phyloP scores from a whole-genome alignment of 2,888 invertebrate genomes.

The Thysanoteuthis rhombus region DNA sequence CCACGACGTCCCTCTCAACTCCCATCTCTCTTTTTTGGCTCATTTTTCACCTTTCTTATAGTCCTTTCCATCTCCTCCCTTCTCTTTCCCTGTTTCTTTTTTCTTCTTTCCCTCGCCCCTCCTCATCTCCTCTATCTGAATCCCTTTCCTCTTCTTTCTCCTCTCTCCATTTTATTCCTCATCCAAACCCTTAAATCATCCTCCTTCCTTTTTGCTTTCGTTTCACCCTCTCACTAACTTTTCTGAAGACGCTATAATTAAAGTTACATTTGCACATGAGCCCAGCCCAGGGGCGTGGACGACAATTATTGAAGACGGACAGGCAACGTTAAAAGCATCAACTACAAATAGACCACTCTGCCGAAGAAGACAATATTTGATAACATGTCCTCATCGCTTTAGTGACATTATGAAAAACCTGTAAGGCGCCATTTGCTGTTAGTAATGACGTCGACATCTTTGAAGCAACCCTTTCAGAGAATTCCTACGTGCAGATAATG shows the following conservation, averaged over 20 bases:
- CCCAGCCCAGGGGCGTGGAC: not conserved
- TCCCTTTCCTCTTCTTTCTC: not conserved
- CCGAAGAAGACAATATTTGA: not conserved
- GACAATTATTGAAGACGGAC: not conserved
- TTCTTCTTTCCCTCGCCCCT: too few species aligned
- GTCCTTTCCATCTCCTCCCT: not conserved
- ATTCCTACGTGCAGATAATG: not conserved
- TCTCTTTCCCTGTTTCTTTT: not conserved
- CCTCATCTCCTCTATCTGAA: not conserved
- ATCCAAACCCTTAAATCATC: not conserved
- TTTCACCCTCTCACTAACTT: not conserved
- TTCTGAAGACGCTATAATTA: not conserved
- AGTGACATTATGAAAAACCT: not conserved
- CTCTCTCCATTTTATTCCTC: not conserved
- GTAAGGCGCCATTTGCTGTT: not conserved
- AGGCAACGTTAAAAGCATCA: not conserved
- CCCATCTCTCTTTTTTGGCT: not conserved
- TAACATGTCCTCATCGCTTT: not conserved
- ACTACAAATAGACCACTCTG: not conserved
- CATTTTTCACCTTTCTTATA: not conserved
- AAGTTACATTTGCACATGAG: not conserved
- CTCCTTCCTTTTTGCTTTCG: too few species aligned
- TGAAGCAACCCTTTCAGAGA: not conserved
- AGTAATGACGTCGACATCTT: not conserved
- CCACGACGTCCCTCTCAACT: not conserved